These are phyloP conservation scores for Amphiprion ocellaris DNA, from an alignment of 2,113 vertebrate genomes.

Conservation along the genomic window DNA sequence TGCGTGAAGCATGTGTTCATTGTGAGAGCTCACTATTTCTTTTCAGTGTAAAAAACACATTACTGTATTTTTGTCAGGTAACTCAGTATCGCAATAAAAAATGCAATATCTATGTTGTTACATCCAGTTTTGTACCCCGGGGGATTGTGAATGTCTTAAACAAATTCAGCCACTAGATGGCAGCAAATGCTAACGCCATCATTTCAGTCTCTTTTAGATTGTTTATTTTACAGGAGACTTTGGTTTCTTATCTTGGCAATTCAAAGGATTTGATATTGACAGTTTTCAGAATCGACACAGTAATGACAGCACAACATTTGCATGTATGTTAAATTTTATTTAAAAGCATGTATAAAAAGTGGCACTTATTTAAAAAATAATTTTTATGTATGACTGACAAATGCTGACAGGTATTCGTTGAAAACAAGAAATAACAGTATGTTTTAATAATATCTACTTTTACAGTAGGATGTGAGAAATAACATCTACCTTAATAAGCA, in stretches of 20 bases:
- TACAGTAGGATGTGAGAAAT: too few species aligned
- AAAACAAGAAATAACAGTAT: too few species aligned
- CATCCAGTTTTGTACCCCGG: slow-evolving; percentile 9
- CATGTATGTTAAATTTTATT: not conserved
- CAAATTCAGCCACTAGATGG: slow-evolving; percentile 48
- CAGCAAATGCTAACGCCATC: slow-evolving; percentile 30
- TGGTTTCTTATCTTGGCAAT: not conserved
- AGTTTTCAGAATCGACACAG: not conserved
- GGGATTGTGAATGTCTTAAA: not conserved
- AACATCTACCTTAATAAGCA: too few species aligned
- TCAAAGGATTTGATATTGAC: not conserved
- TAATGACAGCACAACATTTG: not conserved
- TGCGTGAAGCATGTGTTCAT: slow-evolving; percentile 80
- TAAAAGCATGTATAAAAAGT: not conserved
- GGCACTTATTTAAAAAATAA: too few species aligned
- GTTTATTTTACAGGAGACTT: not conserved
- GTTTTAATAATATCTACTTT: too few species aligned
- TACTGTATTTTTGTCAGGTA: slow-evolving; percentile 75
- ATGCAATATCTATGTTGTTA: slow-evolving; percentile 65
- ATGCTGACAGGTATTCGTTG: too few species aligned
- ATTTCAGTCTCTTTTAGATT: not conserved
- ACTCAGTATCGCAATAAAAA: slow-evolving; percentile 77
- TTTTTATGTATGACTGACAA: too few species aligned
- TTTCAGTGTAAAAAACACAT: slow-evolving; percentile 70
- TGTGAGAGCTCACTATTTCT: slow-evolving; percentile 73